Evolutionary conservation across 2,888 invertebrate species (phyloP).

Genomic region (Napeogenes sylphis): DNA sequence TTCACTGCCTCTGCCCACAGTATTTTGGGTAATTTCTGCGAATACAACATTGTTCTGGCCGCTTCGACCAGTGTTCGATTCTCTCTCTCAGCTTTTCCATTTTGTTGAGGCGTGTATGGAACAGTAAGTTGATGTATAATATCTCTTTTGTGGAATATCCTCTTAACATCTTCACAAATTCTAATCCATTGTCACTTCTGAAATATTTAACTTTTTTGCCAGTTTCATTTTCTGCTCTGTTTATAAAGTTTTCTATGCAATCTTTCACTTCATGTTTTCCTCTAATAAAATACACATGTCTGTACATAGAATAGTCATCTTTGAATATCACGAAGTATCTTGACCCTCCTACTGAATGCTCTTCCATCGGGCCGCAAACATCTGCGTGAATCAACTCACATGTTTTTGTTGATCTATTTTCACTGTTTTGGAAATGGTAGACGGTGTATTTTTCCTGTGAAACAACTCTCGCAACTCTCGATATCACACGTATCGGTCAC

Average conservation of each 20-base stretch:
- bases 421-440: slow-evolving; percentile 7
- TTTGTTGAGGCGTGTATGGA: slow-evolving; percentile 29
- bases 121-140: slow-evolving; percentile 25
- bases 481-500: slow-evolving; percentile 15
- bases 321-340: slow-evolving; percentile 26
- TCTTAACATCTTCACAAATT: slow-evolving; percentile 22
- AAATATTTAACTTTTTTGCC: slow-evolving; percentile 34
- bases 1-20: slow-evolving; percentile 32
- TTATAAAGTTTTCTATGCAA: slow-evolving; percentile 30
- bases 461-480: slow-evolving; percentile 29
- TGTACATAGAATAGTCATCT: slow-evolving; percentile 33
- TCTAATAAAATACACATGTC: slow-evolving; percentile 25
- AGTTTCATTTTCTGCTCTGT: slow-evolving; percentile 35
- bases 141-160: slow-evolving; percentile 15
- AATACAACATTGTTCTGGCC: slow-evolving; percentile 27
- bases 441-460: slow-evolving; percentile 29
- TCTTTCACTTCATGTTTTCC: slow-evolving; percentile 21
- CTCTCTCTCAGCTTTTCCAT: slow-evolving; percentile 18
- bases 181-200: too few relatives aligned
- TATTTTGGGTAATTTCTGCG: slow-evolving; percentile 23
- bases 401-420: slow-evolving; percentile 10
- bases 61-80: slow-evolving; percentile 9
- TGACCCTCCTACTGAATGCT: slow-evolving; percentile 8
- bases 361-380: slow-evolving; percentile 3
- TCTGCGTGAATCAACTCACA: slow-evolving; percentile 15